Conservation (phyloP, 1,140 invertebrate species). For the Heliothis subflexa region DNA sequence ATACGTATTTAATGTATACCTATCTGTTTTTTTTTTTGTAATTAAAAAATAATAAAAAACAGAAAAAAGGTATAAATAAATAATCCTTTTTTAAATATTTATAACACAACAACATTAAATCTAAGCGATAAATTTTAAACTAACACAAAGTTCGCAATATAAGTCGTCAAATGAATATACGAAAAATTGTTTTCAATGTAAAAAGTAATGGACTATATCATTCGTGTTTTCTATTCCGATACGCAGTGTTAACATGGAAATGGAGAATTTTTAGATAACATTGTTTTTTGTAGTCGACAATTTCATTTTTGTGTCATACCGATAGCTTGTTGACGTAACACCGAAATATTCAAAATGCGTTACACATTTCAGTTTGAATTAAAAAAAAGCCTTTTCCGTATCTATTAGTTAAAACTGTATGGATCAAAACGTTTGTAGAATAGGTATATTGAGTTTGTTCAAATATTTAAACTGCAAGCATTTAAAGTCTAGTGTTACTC, state of each 20-base stretch:
- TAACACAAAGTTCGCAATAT: neutral
- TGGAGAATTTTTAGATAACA: constrained; percentile 14
- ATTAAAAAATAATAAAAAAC: too few species aligned
- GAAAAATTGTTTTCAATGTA: neutral
- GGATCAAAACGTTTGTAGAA: neutral
- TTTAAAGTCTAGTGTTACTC: neutral
- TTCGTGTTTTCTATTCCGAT: constrained; percentile 28
- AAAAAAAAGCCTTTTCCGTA: neutral
- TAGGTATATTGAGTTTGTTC: neutral
- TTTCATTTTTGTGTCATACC: constrained; percentile 13
- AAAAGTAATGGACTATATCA: constrained; percentile 3
- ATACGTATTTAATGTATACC: too few species aligned
- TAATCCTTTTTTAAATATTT: too few species aligned
- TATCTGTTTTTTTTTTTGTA: too few species aligned
- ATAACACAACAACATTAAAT: too few species aligned
- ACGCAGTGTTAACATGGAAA: constrained; percentile 11
- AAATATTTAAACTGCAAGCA: neutral
- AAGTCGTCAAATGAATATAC: neutral
- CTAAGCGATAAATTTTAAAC: too few species aligned
- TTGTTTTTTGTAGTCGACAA: constrained; percentile 25
- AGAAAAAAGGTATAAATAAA: too few species aligned
- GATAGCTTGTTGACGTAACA: neutral
- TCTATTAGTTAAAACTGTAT: constrained; percentile 1
- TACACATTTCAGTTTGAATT: neutral
- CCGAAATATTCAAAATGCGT: constrained; percentile 5